A percentile compares a stretch with the other conserved stretches of the same genome.
phyloP scores from a whole-genome alignment of 1,140 invertebrate genomes.

The Gryllus bimaculatus region DNA sequence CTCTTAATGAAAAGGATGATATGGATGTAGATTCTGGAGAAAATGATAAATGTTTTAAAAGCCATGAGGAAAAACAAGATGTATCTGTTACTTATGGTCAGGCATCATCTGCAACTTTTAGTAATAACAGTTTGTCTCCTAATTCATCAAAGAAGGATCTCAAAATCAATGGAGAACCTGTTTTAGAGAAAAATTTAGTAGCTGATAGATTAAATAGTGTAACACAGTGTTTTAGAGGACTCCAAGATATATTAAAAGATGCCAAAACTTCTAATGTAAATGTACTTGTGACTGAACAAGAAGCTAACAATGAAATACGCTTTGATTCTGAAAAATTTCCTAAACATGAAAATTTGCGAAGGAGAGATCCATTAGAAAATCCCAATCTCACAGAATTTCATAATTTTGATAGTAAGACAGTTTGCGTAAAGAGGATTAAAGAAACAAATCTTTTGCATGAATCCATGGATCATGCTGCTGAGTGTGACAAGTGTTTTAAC shows the following conservation, averaged over 20 bases:
- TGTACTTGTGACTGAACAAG: constrained; percentile 43
- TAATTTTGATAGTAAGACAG: constrained; percentile 37
- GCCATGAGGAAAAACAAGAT: not conserved
- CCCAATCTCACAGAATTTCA: constrained; percentile 37
- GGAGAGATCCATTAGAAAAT: constrained; percentile 35
- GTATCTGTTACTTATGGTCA: not conserved
- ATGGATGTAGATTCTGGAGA: not conserved
- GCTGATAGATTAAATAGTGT: constrained; percentile 21
- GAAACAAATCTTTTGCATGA: constrained; percentile 37
- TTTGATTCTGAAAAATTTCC: constrained; percentile 57
- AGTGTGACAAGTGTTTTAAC: constrained; percentile 30
- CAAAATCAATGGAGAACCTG: not conserved
- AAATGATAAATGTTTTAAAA: not conserved
- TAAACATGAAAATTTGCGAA: constrained; percentile 34
- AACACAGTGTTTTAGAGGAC: constrained; percentile 24
- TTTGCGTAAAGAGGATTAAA: constrained; percentile 39
- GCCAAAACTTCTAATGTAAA: constrained; percentile 55
- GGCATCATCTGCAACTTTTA: not conserved
- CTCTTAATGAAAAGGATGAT: constrained; percentile 30
- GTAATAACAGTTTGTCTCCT: constrained; percentile 16
- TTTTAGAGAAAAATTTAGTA: constrained; percentile 26
- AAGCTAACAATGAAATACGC: constrained; percentile 44
- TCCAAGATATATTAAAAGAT: constrained; percentile 52
- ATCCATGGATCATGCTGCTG: not conserved
- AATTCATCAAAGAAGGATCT: constrained; percentile 7